phyloP scores from a whole-genome alignment of 2,797 vertebrate genomes.

The Mormyrus hasselquistii region DNA sequence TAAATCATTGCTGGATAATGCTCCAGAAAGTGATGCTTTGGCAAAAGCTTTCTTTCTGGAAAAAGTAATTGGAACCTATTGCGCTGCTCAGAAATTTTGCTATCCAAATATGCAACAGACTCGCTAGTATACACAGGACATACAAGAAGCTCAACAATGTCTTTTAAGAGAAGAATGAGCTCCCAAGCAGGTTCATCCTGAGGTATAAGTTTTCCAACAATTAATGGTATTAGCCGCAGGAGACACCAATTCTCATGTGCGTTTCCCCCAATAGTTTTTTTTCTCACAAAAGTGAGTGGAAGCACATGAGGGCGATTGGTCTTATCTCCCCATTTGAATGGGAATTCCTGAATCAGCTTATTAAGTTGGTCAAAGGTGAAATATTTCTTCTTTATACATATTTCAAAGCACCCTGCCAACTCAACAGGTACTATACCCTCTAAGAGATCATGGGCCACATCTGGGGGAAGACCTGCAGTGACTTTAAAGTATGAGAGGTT shows the following conservation, averaged over 20 bases:
- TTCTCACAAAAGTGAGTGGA: background rate
- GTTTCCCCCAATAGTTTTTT: background rate
- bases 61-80: background rate
- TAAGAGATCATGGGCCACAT: constrained; percentile 26
- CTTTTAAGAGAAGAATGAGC: background rate
- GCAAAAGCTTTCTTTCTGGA: background rate
- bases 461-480: constrained; percentile 11
- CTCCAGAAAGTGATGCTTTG: background rate
- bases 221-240: background rate
- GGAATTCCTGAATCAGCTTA: background rate
- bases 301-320: background rate
- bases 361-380: background rate
- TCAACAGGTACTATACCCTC: constrained; percentile 3
- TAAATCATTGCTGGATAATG: background rate
- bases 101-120: background rate
- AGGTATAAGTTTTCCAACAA: constrained; percentile 6
- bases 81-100: background rate
- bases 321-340: background rate
- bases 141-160: background rate
- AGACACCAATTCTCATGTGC: background rate
- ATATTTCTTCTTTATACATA: background rate
- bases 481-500: constrained; percentile 27
- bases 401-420: background rate
- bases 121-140: background rate
- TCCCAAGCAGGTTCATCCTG: constrained; percentile 14